These are phyloP conservation scores for Lasioglossum malachurum DNA, from an alignment of 2,888 invertebrate genomes.

Conservation along the genomic window DNA sequence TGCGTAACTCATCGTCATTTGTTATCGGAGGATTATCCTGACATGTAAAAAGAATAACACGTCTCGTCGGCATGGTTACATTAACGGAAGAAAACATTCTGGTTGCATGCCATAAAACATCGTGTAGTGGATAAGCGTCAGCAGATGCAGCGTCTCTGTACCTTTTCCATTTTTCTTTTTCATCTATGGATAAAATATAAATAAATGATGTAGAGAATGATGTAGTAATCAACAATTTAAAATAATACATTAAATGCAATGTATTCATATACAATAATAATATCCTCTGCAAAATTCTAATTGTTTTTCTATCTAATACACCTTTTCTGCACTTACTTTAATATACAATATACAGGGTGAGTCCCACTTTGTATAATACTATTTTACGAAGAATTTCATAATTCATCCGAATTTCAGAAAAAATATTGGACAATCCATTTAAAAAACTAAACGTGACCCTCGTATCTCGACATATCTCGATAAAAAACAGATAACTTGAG, in stretches of 20 bases:
- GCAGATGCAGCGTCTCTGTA: constrained; percentile 39
- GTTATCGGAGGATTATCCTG: constrained; percentile 58
- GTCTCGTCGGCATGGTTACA: constrained; percentile 59
- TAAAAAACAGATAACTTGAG: too few species aligned
- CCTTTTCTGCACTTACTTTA: neutral
- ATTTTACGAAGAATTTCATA: too few species aligned
- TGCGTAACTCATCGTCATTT: constrained; percentile 60
- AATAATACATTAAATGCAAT: neutral
- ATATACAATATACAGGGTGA: neutral
- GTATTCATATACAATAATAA: neutral
- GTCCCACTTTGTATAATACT: too few species aligned
- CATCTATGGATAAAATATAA: constrained; percentile 38
- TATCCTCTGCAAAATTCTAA: neutral
- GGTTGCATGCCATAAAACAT: constrained; percentile 66
- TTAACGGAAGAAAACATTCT: constrained; percentile 57
- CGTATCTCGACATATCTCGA: too few species aligned
- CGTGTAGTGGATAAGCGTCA: constrained; percentile 65
- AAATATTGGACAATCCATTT: too few species aligned
- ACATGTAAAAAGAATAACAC: constrained; percentile 68
- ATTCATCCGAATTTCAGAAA: too few species aligned
- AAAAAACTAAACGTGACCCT: too few species aligned
- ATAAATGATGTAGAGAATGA: neutral
- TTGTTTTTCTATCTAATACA: too few species aligned
- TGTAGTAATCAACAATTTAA: neutral
- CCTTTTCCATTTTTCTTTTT: constrained; percentile 32